Conservation (phyloP, 2,113 vertebrate genomes). For the Myotis brandtii region DNA sequence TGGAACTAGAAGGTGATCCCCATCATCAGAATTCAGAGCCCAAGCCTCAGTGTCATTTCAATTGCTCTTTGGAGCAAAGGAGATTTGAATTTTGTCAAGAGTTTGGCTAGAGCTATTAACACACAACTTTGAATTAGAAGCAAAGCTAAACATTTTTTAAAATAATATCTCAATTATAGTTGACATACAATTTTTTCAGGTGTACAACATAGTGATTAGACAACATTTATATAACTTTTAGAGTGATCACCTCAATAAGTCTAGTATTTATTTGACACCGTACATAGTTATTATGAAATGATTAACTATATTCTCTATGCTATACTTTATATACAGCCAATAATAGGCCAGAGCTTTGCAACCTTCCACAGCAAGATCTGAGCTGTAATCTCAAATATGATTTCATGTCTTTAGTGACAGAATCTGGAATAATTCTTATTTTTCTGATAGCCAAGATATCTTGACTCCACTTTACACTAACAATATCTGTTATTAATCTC, state of each 20-base stretch:
- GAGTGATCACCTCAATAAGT: neutral
- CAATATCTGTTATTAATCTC: neutral
- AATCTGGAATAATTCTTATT: neutral
- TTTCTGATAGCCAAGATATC: neutral
- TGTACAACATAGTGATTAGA: neutral
- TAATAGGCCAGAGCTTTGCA: neutral
- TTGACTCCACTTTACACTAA: neutral
- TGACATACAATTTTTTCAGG: neutral
- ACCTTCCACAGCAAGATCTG: neutral
- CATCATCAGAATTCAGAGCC: neutral
- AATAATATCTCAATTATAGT: neutral
- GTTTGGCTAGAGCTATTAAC: neutral
- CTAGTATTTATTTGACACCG: neutral
- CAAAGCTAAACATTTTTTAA: neutral
- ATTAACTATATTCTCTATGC: neutral
- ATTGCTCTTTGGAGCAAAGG: neutral
- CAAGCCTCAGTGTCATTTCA: neutral
- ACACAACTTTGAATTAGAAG: neutral
- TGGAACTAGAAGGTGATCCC: neutral
- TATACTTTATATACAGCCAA: neutral
- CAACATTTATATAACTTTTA: neutral
- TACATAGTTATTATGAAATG: neutral
- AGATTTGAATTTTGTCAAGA: neutral
- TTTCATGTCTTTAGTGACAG: neutral
- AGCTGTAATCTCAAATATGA: slow-evolving; percentile 1